A percentile compares a stretch with the other conserved stretches of the same genome.
Conservation (phyloP, 2,113 vertebrate species). For the Murina feae region DNA sequence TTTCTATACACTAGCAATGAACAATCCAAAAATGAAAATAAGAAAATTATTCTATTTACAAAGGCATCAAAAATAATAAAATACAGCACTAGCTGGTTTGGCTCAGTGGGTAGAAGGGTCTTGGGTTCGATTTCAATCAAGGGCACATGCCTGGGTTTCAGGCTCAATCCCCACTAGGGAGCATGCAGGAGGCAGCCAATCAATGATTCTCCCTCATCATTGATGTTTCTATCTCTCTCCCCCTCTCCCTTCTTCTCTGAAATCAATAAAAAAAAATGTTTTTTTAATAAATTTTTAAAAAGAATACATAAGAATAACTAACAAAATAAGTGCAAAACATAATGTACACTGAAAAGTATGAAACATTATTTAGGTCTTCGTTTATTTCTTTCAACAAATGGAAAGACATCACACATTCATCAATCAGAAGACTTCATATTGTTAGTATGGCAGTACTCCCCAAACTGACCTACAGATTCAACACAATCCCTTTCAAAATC, state of each 20-base stretch:
- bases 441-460: neutral
- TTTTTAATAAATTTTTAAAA: no score
- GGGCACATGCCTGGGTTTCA: no score
- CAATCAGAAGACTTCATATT: neutral
- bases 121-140: no score
- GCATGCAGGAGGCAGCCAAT: no score
- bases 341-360: neutral
- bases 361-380: neutral
- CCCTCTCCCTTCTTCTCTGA: no score
- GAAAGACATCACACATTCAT: neutral
- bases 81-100: no score
- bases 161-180: no score
- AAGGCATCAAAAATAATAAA: neutral
- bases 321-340: neutral
- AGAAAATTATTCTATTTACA: neutral
- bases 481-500: neutral
- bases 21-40: slow-evolving; percentile 25
- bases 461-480: neutral
- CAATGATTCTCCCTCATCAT: no score
- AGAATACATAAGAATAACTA: neutral
- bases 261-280: no score
- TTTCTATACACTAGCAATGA: neutral
- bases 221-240: no score
- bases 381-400: neutral
- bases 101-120: no score